A percentile compares a stretch with the other conserved stretches of the same genome.
Conservation (phyloP, 2,113 vertebrate species). For the Rattus norvegicus region DNA sequence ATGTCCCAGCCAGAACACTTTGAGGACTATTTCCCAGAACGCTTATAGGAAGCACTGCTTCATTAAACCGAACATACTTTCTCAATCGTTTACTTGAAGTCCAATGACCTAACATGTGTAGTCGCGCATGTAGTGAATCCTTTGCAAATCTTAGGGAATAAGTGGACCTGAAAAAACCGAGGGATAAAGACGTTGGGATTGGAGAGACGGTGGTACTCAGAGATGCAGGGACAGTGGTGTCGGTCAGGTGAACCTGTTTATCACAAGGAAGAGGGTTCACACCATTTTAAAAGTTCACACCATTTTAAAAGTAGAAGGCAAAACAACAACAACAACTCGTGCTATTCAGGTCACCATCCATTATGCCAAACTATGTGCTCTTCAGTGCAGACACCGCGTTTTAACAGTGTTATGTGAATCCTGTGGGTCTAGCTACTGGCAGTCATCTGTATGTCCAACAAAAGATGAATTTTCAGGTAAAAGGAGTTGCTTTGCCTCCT, state of each 20-base stretch:
- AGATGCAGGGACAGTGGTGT: neutral
- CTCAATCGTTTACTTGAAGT: conserved; percentile 34
- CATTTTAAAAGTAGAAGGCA: neutral
- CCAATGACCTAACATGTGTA: neutral
- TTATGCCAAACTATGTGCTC: neutral
- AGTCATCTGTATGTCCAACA: neutral
- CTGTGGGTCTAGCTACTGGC: neutral
- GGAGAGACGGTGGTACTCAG: neutral
- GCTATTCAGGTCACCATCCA: neutral
- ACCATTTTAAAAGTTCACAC: neutral
- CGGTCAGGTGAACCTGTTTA: neutral
- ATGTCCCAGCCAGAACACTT: conserved; percentile 53
- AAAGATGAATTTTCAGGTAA: neutral
- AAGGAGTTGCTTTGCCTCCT: neutral
- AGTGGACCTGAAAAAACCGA: neutral
- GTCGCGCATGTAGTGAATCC: neutral
- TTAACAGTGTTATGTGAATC: too few relatives aligned
- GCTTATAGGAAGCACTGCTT: conserved; percentile 40
- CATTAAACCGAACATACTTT: conserved; percentile 40
- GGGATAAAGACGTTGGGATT: neutral
- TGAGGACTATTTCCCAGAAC: conserved; percentile 58
- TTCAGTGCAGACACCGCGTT: neutral
- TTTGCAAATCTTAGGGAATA: conserved; percentile 48
- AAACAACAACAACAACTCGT: neutral
- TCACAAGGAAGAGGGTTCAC: neutral